phyloP scores from a whole-genome alignment of 2,888 invertebrate species.

The Mycogona germanica region DNA sequence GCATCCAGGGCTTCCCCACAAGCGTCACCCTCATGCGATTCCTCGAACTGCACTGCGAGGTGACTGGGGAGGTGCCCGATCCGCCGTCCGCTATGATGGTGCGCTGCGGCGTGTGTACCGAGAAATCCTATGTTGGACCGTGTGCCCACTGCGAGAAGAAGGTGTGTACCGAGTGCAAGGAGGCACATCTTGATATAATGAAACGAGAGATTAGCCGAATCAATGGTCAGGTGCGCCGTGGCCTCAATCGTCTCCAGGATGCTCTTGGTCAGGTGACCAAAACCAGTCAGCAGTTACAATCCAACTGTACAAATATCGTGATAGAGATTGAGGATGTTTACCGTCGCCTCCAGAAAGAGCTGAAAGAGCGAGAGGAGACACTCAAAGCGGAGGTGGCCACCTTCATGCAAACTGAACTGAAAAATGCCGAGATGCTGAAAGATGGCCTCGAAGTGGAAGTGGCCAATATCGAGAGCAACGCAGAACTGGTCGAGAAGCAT shows the following conservation, averaged over 20 bases:
- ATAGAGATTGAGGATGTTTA: constrained; percentile 92
- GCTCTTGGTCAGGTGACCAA: constrained; percentile 62
- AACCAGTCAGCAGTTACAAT: constrained; percentile 73
- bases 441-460: constrained; percentile 91
- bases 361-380: constrained; percentile 80
- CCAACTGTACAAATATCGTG: constrained; percentile 76
- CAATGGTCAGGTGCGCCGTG: constrained; percentile 63
- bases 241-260: constrained; percentile 78
- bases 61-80: constrained; percentile 35
- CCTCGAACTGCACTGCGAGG: constrained; percentile 84
- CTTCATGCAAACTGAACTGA: constrained; percentile 75
- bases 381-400: constrained; percentile 62
- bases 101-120: constrained; percentile 82
- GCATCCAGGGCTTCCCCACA: constrained; percentile 86
- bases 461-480: constrained; percentile 89
- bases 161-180: constrained; percentile 90
- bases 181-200: constrained; percentile 87
- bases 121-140: constrained; percentile 72
- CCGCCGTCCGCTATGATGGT: constrained; percentile 25
- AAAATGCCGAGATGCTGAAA: constrained; percentile 72
- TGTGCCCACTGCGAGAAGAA: constrained; percentile 97
- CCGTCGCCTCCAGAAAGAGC: constrained; percentile 68
- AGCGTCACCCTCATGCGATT: constrained; percentile 92
- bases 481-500: constrained; percentile 89
- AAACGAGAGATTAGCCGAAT: constrained; percentile 80